Conservation (phyloP, 2,888 invertebrate species). For the Mythimna vitellina region DNA sequence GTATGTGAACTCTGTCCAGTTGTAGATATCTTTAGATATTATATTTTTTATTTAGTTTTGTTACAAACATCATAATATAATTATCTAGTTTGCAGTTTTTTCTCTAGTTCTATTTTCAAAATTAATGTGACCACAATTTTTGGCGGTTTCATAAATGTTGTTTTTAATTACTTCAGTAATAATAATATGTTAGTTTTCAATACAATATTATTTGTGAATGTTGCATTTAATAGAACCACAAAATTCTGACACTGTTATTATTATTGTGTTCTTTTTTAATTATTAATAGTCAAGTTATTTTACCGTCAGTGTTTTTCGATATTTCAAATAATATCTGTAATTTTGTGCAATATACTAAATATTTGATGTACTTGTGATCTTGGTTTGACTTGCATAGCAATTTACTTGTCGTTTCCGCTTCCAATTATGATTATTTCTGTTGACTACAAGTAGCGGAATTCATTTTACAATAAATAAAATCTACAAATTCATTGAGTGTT, state of each 20-base stretch:
- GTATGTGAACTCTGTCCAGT: conserved; percentile 84
- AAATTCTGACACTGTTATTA: conserved; percentile 11
- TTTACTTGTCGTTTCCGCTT: conserved; percentile 75
- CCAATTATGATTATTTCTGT: conserved; percentile 78
- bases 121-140: conserved; percentile 19
- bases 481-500: conserved; percentile 75
- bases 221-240: conserved; percentile 15
- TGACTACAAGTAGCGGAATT: conserved; percentile 82
- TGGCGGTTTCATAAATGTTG: neutral
- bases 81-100: conserved; percentile 42
- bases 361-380: conserved; percentile 54
- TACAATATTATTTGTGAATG: conserved; percentile 10
- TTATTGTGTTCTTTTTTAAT: conserved; percentile 37
- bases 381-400: conserved; percentile 80
- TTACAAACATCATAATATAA: conserved; percentile 37
- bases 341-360: conserved; percentile 64
- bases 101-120: conserved; percentile 43
- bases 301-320: conserved; percentile 30
- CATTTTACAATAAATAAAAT: conserved; percentile 87
- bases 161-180: neutral
- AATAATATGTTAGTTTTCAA: neutral
- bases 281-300: conserved; percentile 27
- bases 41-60: conserved; percentile 60
- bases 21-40: conserved; percentile 79
- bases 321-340: conserved; percentile 41